These are phyloP conservation scores for Pelodiscus sinensis DNA, from an alignment of 2,113 vertebrate species.

Conservation along the genomic window DNA sequence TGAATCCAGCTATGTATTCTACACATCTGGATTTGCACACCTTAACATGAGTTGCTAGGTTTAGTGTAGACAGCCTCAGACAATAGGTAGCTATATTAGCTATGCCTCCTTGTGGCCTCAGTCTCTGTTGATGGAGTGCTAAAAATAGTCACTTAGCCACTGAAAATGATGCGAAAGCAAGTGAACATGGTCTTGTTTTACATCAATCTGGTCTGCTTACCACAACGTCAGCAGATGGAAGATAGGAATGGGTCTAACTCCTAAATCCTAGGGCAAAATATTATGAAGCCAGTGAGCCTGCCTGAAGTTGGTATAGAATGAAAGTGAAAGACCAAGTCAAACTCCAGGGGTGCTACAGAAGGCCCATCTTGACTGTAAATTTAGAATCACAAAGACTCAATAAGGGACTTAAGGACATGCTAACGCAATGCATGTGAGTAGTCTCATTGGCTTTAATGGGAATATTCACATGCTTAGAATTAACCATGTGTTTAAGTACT, in stretches of 20 bases:
- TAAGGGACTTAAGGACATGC: neutral
- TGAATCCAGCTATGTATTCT: too few species aligned
- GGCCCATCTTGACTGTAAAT: too few species aligned
- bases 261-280: neutral
- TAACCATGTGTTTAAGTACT: neutral
- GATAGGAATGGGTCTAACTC: neutral
- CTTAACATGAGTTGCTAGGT: too few species aligned
- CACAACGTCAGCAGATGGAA: neutral
- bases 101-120: neutral
- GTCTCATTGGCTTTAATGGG: neutral
- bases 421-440: neutral
- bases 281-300: neutral
- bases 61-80: too few species aligned
- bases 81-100: neutral
- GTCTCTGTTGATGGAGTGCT: neutral
- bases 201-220: neutral
- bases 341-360: neutral
- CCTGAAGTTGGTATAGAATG: neutral
- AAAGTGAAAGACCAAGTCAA: neutral
- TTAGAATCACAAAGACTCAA: neutral
- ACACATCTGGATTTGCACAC: too few species aligned
- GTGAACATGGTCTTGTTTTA: neutral
- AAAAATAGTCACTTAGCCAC: neutral
- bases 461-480: neutral
- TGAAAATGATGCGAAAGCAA: neutral